Percentiles rank a stretch among this genome's conserved stretches.
These are phyloP conservation scores for Argyresthia goedartella DNA, from an alignment of 2,888 invertebrate genomes.

Conservation along the genomic window DNA sequence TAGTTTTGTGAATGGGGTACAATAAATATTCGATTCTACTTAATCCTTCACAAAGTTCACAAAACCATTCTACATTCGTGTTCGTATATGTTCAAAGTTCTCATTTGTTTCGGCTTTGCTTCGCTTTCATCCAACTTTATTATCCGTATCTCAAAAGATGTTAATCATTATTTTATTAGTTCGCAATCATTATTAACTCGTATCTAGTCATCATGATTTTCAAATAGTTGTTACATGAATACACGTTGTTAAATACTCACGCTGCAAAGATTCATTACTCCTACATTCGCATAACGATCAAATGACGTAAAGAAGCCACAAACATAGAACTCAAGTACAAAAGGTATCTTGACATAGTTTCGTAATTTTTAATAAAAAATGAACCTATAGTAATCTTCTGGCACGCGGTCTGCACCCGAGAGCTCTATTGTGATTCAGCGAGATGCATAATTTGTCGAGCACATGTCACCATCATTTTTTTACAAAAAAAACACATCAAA, in stretches of 20 bases:
- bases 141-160: too few relatives aligned
- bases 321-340: constrained; percentile 25
- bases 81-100: too few relatives aligned
- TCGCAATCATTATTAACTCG: constrained; percentile 4
- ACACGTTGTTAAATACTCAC: constrained; percentile 10
- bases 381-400: too few relatives aligned
- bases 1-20: constrained; percentile 2
- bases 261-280: neutral
- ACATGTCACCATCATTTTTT: constrained; percentile 48
- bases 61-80: constrained; percentile 9
- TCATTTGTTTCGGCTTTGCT: too few relatives aligned
- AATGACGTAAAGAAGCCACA: constrained; percentile 36
- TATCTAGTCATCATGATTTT: constrained; percentile 14
- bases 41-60: constrained; percentile 1
- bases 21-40: constrained; percentile 4
- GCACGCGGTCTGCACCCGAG: constrained; percentile 28
- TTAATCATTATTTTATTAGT: too few relatives aligned
- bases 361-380: constrained; percentile 18
- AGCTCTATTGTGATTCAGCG: constrained; percentile 59
- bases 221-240: constrained; percentile 13
- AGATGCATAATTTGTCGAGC: constrained; percentile 67
- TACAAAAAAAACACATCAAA: constrained; percentile 42
- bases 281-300: neutral
- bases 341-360: constrained; percentile 43
- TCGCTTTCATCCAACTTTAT: too few relatives aligned